Evolutionary conservation across 1,140 invertebrate genomes (phyloP).

Genomic region (Gryon sp.): DNA sequence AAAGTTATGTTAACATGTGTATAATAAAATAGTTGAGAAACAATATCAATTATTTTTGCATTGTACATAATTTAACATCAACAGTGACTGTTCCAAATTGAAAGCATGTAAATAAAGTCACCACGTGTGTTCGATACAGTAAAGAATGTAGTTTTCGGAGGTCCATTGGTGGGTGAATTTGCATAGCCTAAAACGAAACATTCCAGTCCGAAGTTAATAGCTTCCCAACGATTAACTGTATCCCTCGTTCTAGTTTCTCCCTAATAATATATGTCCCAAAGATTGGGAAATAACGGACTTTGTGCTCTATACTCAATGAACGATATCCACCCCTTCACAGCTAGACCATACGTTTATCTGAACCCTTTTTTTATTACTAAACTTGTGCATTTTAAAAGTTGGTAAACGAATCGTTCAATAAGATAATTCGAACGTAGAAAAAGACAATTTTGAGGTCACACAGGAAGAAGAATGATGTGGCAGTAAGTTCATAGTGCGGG

Average conservation of each 20-base stretch:
- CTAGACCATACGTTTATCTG: neutral
- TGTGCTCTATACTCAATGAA: slow-evolving; percentile 30
- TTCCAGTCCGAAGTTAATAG: slow-evolving; percentile 78
- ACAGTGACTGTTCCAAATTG: too few species aligned
- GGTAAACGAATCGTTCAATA: slow-evolving; percentile 8
- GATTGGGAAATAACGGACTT: slow-evolving; percentile 73
- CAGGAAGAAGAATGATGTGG: slow-evolving; percentile 50
- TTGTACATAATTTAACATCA: too few species aligned
- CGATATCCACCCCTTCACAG: neutral
- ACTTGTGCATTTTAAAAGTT: slow-evolving; percentile 2
- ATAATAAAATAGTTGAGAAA: too few species aligned
- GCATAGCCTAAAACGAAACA: slow-evolving; percentile 77
- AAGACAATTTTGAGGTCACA: slow-evolving; percentile 31
- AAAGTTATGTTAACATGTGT: too few species aligned
- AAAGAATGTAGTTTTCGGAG: slow-evolving; percentile 8
- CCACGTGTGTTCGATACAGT: too few species aligned
- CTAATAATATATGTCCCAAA: slow-evolving; percentile 73
- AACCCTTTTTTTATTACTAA: neutral
- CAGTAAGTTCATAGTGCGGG: slow-evolving; percentile 41
- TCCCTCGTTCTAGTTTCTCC: slow-evolving; percentile 60
- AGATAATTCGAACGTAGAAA: slow-evolving; percentile 6
- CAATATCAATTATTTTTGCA: too few species aligned
- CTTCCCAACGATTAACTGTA: slow-evolving; percentile 78
- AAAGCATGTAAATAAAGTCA: too few species aligned
- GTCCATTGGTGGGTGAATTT: slow-evolving; percentile 70